These are phyloP conservation scores for Sarcophaga bullata DNA, from an alignment of 1,140 invertebrate genomes.

Conservation along the genomic window DNA sequence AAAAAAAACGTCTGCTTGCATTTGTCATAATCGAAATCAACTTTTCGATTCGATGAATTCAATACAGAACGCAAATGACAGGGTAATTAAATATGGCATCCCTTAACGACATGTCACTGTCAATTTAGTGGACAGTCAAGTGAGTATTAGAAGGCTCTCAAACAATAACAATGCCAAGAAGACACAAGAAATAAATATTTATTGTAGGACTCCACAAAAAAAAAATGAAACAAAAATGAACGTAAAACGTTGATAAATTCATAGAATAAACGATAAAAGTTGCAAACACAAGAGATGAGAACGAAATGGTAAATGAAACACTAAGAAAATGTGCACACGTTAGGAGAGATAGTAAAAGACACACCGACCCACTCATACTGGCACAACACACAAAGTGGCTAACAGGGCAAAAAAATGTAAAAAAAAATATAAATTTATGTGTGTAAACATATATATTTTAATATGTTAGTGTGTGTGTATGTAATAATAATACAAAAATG, in stretches of 20 bases:
- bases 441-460: no score
- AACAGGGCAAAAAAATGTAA: neutral
- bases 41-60: neutral
- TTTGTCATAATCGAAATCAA: neutral
- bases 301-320: constrained; percentile 12
- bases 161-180: neutral
- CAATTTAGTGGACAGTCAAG: constrained; percentile 16
- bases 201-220: neutral
- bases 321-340: constrained; percentile 19
- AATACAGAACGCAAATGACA: neutral
- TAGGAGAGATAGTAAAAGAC: neutral
- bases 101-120: constrained; percentile 23
- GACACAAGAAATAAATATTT: constrained; percentile 5
- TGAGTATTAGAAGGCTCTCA: neutral
- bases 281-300: neutral
- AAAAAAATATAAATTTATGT: no score
- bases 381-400: neutral
- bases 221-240: neutral
- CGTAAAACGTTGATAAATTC: neutral
- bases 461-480: no score
- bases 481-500: no score
- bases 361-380: neutral
- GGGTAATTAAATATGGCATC: neutral
- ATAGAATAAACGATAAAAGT: neutral
- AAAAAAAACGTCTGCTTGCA: neutral